Conservation (phyloP, 1,140 invertebrate genomes). For the Ectropis grisescens region DNA sequence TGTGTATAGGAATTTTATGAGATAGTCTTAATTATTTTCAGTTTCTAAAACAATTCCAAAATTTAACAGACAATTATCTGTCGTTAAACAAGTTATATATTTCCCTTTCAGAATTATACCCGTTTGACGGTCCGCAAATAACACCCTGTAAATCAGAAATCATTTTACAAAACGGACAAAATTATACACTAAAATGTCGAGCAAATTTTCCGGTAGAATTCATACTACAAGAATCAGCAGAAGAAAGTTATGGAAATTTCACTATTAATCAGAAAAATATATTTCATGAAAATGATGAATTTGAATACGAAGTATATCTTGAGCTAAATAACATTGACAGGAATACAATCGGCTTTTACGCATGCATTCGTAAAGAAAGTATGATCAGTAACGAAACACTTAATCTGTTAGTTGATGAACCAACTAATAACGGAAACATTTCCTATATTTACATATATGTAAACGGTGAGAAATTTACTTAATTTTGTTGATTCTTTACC, state of each 20-base stretch:
- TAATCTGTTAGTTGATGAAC: conserved; percentile 59
- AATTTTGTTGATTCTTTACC: conserved; percentile 6
- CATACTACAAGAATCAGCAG: conserved; percentile 50
- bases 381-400: conserved; percentile 37
- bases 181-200: conserved; percentile 66
- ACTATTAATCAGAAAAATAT: no score
- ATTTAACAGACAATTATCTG: no score
- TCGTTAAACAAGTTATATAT: no score
- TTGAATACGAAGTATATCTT: no score
- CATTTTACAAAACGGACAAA: conserved; percentile 52
- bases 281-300: no score
- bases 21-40: no score
- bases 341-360: conserved; percentile 73
- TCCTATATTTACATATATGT: conserved; percentile 75
- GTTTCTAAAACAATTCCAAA: no score
- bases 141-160: conserved; percentile 56
- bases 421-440: conserved; percentile 50
- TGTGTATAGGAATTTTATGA: no score
- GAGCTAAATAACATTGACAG: conserved; percentile 51
- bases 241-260: conserved; percentile 24
- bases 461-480: conserved; percentile 66
- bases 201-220: conserved; percentile 61
- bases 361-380: no score
- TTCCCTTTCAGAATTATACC: no score
- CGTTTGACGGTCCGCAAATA: conserved; percentile 65